Base-by-base conservation (phyloP, 2,797 vertebrate species). In the Rhabdomys pumilio region DNA sequence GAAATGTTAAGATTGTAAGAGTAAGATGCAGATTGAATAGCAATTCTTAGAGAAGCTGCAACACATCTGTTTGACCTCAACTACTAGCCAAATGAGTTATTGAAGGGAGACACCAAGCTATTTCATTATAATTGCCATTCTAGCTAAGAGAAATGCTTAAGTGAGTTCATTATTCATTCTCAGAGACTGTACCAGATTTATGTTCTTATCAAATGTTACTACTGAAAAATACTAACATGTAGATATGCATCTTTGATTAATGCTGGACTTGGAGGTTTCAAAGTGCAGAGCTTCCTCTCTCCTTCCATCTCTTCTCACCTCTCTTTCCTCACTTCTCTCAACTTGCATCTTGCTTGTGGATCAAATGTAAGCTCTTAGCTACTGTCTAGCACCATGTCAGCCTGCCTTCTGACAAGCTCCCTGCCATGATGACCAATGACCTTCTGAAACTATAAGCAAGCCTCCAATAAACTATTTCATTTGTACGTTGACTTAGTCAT, bases 201-300 rank as follows among this genome's bases (percentile, higher is more conserved):
- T 89, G 19, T 77, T 93, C 77, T 85, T 81, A 31, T 59, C n/a
- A 81, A 41, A 91, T 50, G 55, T 67, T 75, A 83, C 29, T 90
- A 65, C 61, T 47, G 67, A 50, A 91, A 72, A 63, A 65, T 75
- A 83, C 29, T 90, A 75, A 63, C 55, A 14, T 50, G 14, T 63
- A 88, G 72, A 41, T 84, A 63, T 41, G 38, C 44, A n/a, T n/a
- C 82, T 84, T 19, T 84, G 82, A 20, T 65, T 65, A 65, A 65
- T 65, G 50, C 26, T 84, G 9, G 11, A 29, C 29, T 19, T 34
- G 47, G 47, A 84, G 59, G 19, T 84, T 84, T 84, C 61, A 84
- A 84, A 65, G 50, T 50, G 50, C 50, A 50, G 50, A 50, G 50
- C 31, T n/a, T n/a, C 15, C 6, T 17, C 69, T 17, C 67, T 34